Percentiles rank a stretch among this genome's conserved stretches.
These are phyloP conservation scores for Chymomyza fuscimana DNA, from an alignment of 2,888 invertebrate species.

Conservation along the genomic window DNA sequence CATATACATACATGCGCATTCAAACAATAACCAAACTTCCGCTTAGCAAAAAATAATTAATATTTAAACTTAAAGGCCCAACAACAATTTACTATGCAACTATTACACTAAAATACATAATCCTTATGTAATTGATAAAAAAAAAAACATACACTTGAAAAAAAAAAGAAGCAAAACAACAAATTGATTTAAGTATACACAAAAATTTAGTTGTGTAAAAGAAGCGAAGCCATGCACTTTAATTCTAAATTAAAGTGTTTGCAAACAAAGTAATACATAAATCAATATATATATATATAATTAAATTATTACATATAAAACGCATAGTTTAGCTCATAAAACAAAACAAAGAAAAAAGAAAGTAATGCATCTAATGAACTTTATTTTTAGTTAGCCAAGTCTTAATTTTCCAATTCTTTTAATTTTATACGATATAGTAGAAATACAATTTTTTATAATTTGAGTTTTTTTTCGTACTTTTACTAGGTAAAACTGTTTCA, in stretches of 20 bases:
- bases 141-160: slow-evolving; percentile 20
- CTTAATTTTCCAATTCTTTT: slow-evolving; percentile 31
- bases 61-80: slow-evolving; percentile 40
- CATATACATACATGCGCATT: slow-evolving; percentile 32
- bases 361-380: slow-evolving; percentile 33
- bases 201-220: neutral
- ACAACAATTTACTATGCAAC: slow-evolving; percentile 41
- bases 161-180: slow-evolving; percentile 14
- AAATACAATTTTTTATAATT: neutral
- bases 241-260: slow-evolving; percentile 62
- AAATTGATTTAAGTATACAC: neutral
- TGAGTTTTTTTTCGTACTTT: slow-evolving; percentile 15
- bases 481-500: slow-evolving; percentile 21
- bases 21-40: slow-evolving; percentile 41
- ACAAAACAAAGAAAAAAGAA: slow-evolving; percentile 18
- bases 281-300: slow-evolving; percentile 18
- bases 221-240: slow-evolving; percentile 49
- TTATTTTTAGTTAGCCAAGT: slow-evolving; percentile 66
- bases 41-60: slow-evolving; percentile 58
- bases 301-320: slow-evolving; percentile 20
- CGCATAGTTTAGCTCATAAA: slow-evolving; percentile 37
- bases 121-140: slow-evolving; percentile 33
- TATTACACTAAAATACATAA: slow-evolving; percentile 18
- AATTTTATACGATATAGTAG: slow-evolving; percentile 2
- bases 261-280: slow-evolving; percentile 9